Percentiles rank a stretch among this genome's conserved stretches.
phyloP scores from a whole-genome alignment of 1,140 invertebrate genomes.

The Zaprionus gabonicus region DNA sequence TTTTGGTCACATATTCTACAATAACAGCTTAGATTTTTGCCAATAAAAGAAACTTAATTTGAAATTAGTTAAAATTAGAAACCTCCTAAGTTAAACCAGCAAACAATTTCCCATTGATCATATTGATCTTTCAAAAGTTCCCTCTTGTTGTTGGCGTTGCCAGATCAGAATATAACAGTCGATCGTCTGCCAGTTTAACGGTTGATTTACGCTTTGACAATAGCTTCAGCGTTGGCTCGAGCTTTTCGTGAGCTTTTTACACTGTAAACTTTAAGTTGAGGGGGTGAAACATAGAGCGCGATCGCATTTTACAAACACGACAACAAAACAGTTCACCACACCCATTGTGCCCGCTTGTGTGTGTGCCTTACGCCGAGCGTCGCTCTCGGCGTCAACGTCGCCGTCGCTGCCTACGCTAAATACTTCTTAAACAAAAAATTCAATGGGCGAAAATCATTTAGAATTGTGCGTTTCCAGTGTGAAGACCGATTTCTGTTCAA shows the following conservation, averaged over 20 bases:
- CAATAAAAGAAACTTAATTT: too few relatives aligned
- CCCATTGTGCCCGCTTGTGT: neutral
- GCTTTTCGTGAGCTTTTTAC: constrained; percentile 9
- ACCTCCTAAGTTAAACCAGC: neutral
- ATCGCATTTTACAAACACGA: constrained; percentile 12
- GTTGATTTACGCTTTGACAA: neutral
- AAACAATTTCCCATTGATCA: neutral
- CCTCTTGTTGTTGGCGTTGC: neutral
- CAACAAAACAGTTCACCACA: constrained; percentile 12
- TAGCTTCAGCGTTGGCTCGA: neutral
- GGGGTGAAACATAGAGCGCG: neutral
- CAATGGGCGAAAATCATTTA: constrained; percentile 59
- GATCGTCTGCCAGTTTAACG: neutral
- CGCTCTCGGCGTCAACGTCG: neutral
- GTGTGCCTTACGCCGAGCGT: neutral
- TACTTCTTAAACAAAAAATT: constrained; percentile 41
- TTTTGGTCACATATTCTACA: too few relatives aligned
- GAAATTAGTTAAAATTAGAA: too few relatives aligned
- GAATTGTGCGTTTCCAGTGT: constrained; percentile 83
- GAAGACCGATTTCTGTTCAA: constrained; percentile 76
- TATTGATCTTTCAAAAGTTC: neutral
- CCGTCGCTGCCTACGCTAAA: neutral
- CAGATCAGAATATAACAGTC: neutral
- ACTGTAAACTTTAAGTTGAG: neutral
- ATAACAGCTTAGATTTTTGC: too few relatives aligned